A percentile compares a stretch with the other conserved stretches of the same genome.
Evolutionary conservation across 2,113 vertebrate genomes (phyloP).

Genomic region (Nycticebus coucang): DNA sequence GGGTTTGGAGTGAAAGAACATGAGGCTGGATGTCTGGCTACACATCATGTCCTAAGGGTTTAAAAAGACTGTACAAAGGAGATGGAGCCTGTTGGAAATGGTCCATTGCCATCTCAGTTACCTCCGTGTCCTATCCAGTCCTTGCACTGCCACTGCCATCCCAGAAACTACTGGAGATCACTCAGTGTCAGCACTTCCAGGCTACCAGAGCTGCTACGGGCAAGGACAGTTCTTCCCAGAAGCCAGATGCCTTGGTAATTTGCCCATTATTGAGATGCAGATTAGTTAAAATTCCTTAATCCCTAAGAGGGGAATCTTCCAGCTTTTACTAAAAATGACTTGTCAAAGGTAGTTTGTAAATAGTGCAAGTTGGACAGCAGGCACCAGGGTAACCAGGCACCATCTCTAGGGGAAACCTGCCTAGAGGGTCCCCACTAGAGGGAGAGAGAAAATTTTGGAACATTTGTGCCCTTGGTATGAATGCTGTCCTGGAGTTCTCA

Average conservation of each 20-base stretch:
- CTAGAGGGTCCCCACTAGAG: fast-evolving
- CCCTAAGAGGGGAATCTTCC: neutral
- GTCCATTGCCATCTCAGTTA: neutral
- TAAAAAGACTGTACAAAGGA: neutral
- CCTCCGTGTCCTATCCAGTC: neutral
- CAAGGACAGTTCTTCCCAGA: neutral
- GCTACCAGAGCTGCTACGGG: neutral
- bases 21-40: neutral
- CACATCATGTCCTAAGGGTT: neutral
- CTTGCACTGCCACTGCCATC: neutral
- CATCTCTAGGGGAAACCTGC: neutral
- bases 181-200: neutral
- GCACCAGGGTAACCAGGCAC: neutral
- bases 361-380: neutral
- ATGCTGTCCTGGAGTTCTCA: neutral
- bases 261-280: neutral
- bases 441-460: neutral
- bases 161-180: too few relatives aligned
- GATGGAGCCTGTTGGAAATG: fast-evolving
- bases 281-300: neutral
- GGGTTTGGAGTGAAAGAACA: neutral
- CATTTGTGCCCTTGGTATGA: neutral
- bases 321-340: neutral
- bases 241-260: neutral
- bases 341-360: neutral